These are phyloP conservation scores for Larimichthys crocea DNA, from an alignment of 2,113 vertebrate genomes.

Conservation along the genomic window DNA sequence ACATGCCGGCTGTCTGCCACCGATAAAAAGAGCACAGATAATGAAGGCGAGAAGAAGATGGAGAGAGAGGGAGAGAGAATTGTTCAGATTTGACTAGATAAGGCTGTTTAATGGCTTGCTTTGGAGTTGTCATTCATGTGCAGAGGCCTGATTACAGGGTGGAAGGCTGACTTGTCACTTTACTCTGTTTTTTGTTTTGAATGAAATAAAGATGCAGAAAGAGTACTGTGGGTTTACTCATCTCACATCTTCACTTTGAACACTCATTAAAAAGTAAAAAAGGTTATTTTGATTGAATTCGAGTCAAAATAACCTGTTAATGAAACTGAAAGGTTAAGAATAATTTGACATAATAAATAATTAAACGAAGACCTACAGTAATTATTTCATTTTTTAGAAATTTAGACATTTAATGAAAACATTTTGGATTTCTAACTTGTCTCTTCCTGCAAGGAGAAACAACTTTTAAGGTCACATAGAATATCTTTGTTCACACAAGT, in stretches of 20 bases:
- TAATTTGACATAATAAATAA: not conserved
- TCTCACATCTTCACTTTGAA: constrained; percentile 1
- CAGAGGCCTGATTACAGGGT: not conserved
- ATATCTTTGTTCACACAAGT: not conserved
- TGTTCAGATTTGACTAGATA: constrained; percentile 45
- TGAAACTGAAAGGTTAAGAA: not conserved
- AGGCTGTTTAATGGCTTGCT: constrained; percentile 15
- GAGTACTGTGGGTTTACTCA: not conserved
- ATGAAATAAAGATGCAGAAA: constrained; percentile 5
- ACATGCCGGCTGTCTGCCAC: constrained; percentile 34
- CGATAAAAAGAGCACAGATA: constrained; percentile 52
- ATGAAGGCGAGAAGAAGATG: constrained; percentile 20
- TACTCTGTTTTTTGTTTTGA: constrained; percentile 15
- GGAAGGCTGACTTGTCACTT: constrained; percentile 17
- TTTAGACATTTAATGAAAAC: not conserved
- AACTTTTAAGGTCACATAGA: not conserved
- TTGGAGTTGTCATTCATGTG: constrained; percentile 32
- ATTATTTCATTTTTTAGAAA: not conserved
- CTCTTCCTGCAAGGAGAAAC: not conserved
- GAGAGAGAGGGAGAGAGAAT: not conserved
- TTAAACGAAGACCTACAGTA: not conserved
- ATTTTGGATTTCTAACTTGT: not conserved
- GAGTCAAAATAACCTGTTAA: constrained; percentile 9
- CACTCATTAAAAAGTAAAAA: not conserved
- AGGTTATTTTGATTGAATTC: too few species aligned